These are phyloP conservation scores for Sarcophaga caerulescens DNA, from an alignment of 2,888 invertebrate species.

Conservation along the genomic window DNA sequence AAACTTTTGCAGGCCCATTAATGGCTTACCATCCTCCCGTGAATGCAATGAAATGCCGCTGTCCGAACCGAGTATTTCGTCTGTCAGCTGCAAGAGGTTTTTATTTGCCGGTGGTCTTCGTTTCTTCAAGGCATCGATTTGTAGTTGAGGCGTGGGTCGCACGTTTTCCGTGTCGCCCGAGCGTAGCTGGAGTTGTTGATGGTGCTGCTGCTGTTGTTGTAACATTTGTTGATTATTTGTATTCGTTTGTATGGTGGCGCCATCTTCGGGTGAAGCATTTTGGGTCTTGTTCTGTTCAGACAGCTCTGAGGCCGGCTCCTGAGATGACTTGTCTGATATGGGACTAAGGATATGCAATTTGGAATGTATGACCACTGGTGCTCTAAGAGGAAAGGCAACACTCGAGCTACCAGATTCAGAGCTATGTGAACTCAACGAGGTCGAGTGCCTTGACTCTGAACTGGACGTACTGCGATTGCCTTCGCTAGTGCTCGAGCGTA, in stretches of 20 bases:
- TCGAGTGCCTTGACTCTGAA: conserved; percentile 91
- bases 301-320: conserved; percentile 91
- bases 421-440: conserved; percentile 92
- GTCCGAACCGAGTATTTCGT: conserved; percentile 92
- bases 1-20: conserved; percentile 83
- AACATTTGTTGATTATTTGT: conserved; percentile 63
- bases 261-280: conserved; percentile 86
- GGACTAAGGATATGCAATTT: conserved; percentile 93
- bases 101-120: conserved; percentile 88
- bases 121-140: conserved; percentile 74
- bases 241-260: conserved; percentile 38
- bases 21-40: conserved; percentile 87
- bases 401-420: conserved; percentile 86
- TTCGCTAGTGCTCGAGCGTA: conserved; percentile 93
- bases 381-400: conserved; percentile 84
- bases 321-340: conserved; percentile 94
- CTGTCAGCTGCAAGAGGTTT: conserved; percentile 82
- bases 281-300: conserved; percentile 87
- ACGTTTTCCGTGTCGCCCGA: conserved; percentile 52
- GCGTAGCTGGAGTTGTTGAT: conserved; percentile 78
- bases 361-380: conserved; percentile 87
- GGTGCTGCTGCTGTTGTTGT: conserved; percentile 67
- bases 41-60: conserved; percentile 94
- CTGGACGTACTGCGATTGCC: conserved; percentile 93
- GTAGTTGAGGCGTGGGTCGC: conserved; percentile 63